Evolutionary conservation across 2,888 invertebrate genomes (phyloP).

Genomic region (Harmothoe impar): DNA sequence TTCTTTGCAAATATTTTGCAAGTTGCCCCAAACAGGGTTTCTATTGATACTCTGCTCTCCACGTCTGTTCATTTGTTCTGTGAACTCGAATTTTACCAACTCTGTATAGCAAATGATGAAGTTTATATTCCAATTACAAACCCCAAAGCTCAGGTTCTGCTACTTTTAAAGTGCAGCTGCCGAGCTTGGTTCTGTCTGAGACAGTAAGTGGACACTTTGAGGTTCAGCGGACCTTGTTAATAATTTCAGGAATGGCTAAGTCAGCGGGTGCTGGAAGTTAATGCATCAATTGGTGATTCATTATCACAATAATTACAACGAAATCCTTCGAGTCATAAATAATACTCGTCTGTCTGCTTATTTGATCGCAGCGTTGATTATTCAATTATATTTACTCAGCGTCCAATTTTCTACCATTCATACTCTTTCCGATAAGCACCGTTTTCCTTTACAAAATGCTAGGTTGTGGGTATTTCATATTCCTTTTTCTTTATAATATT

Average conservation of each 20-base stretch:
- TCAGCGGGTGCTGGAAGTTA: background rate
- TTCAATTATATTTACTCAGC: background rate
- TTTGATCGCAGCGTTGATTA: background rate
- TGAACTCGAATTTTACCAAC: too few relatives aligned
- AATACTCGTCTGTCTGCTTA: background rate
- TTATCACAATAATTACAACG: background rate
- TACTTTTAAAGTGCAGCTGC: background rate
- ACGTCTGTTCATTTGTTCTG: too few relatives aligned
- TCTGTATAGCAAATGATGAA: too few relatives aligned
- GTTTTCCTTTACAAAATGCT: background rate
- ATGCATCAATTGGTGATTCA: background rate
- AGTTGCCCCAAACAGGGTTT: too few relatives aligned
- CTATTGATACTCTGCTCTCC: too few relatives aligned
- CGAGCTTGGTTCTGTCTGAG: background rate
- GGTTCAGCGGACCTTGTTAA: background rate
- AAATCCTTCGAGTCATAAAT: background rate
- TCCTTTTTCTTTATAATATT: background rate
- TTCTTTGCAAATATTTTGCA: too few relatives aligned
- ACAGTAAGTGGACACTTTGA: background rate
- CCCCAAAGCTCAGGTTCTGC: background rate
- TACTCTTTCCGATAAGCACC: background rate
- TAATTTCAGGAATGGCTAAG: background rate
- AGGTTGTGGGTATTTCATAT: background rate
- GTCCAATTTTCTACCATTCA: background rate
- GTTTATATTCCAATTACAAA: too few relatives aligned